These are phyloP conservation scores for human (Homo sapiens) DNA, from an alignment of 2,113 vertebrate species.

Conservation along the genomic window DNA sequence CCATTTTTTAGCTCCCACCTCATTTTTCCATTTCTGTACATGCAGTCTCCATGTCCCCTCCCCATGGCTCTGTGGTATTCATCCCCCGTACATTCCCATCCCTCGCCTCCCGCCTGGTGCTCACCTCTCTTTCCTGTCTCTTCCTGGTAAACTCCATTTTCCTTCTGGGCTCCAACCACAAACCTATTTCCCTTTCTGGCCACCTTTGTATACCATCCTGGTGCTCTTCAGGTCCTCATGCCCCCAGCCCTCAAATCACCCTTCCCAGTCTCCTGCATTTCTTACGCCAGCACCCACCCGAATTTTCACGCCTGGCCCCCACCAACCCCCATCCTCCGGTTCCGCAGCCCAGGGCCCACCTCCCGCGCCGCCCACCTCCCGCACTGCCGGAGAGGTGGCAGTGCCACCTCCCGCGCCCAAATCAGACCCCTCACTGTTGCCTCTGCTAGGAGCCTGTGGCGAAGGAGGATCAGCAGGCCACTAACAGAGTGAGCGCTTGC, in stretches of 20 bases:
- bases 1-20: background rate
- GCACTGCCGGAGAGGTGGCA: conserved; percentile 64
- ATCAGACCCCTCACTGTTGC: background rate
- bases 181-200: background rate
- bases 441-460: background rate
- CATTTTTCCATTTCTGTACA: background rate
- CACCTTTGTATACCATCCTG: conserved; percentile 15
- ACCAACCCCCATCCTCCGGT: background rate
- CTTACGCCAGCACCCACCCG: background rate
- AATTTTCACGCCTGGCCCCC: background rate
- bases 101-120: background rate
- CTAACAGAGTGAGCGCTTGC: background rate
- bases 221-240: background rate
- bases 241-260: background rate
- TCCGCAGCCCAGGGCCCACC: background rate
- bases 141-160: background rate
- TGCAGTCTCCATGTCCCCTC: background rate
- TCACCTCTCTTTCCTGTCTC: background rate
- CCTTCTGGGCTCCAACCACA: background rate
- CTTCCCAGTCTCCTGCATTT: background rate
- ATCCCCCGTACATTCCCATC: background rate
- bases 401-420: conserved; percentile 80
- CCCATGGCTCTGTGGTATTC: background rate
- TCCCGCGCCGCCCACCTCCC: conserved; percentile 57
- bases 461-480: background rate